Conservation (phyloP, 37 sponge, comb jelly and placozoan genomes). For the Chondrilla cf. caribensis region DNA sequence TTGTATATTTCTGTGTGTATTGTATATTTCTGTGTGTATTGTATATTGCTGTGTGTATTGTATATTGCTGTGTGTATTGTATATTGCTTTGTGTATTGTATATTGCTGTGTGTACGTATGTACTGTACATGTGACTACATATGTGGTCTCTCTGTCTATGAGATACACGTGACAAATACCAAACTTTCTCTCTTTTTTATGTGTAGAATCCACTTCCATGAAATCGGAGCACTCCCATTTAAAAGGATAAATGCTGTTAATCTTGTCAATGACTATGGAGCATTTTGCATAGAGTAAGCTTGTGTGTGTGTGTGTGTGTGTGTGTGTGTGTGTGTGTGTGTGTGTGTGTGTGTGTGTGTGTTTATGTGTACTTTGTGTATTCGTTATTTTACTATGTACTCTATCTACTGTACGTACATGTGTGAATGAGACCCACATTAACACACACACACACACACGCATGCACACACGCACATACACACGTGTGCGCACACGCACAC, state of each 20-base stretch:
- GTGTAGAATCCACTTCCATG: conserved; percentile 6
- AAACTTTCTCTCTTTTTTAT: background rate
- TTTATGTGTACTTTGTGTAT: background rate
- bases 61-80: conserved; percentile 3
- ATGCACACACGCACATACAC: no score
- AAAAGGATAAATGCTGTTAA: background rate
- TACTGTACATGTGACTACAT: background rate
- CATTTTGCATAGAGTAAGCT: conserved; percentile 20
- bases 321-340: background rate
- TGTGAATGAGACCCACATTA: no score
- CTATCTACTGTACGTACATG: no score
- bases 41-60: conserved; percentile 13
- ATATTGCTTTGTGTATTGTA: conserved; percentile 5
- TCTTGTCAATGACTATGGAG: conserved; percentile 4
- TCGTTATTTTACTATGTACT: no score
- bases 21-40: background rate
- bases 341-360: background rate
- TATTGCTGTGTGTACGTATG: conserved; percentile 17
- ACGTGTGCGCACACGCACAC: no score
- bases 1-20: conserved; percentile 17
- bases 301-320: background rate
- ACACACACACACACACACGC: no score
- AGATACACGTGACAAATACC: no score
- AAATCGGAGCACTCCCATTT: conserved; percentile 8
- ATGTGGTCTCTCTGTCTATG: background rate